phyloP scores from a whole-genome alignment of 1,140 invertebrate genomes.

The Adoxophyes honmai region DNA sequence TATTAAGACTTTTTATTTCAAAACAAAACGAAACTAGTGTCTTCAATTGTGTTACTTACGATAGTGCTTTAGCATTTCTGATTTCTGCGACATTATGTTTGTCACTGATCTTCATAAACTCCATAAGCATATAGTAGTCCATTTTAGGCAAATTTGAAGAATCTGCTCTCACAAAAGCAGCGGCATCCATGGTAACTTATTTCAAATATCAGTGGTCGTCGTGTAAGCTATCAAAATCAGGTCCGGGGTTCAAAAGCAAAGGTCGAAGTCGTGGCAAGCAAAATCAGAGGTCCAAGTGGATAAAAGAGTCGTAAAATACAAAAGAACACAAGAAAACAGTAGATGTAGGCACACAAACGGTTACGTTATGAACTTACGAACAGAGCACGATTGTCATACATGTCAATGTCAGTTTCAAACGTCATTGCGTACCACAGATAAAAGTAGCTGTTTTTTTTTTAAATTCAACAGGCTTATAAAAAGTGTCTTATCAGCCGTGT shows the following conservation, averaged over 20 bases:
- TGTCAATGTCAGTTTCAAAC: too few relatives aligned
- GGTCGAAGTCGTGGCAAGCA: not conserved
- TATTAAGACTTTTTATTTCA: too few relatives aligned
- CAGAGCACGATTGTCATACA: too few relatives aligned
- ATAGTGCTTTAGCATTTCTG: not conserved
- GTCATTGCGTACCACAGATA: too few relatives aligned
- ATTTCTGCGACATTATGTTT: not conserved
- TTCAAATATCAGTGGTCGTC: not conserved
- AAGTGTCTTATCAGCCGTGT: too few relatives aligned
- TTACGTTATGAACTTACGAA: too few relatives aligned
- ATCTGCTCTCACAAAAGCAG: not conserved
- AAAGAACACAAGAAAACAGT: too few relatives aligned
- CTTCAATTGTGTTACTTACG: not conserved
- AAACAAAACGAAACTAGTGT: too few relatives aligned
- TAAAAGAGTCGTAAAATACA: conserved; percentile 8
- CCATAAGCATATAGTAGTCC: not conserved
- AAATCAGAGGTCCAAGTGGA: not conserved
- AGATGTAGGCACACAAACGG: too few relatives aligned
- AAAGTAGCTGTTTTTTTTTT: too few relatives aligned
- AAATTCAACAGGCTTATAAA: too few relatives aligned
- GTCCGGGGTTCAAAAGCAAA: not conserved
- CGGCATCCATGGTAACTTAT: not conserved
- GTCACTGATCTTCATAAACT: not conserved
- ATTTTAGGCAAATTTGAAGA: not conserved
- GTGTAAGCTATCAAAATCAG: not conserved